Evolutionary conservation across 2,113 vertebrate genomes (phyloP).

Genomic region (Chroicocephalus ridibundus): DNA sequence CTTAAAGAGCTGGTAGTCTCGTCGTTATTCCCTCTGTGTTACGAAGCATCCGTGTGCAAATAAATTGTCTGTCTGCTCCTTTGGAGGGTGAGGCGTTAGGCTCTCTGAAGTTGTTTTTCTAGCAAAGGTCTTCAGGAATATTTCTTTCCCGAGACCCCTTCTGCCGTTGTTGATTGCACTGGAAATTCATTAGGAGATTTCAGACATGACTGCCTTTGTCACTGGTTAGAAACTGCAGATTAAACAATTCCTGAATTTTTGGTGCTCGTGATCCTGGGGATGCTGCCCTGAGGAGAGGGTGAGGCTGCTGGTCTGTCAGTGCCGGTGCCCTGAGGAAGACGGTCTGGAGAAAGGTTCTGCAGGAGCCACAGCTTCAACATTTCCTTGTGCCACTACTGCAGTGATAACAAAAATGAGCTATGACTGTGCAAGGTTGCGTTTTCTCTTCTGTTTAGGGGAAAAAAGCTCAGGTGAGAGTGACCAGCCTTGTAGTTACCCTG

Average conservation of each 20-base stretch:
- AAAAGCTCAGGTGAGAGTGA: neutral
- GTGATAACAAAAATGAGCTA: neutral
- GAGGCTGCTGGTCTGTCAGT: neutral
- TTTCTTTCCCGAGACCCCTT: neutral
- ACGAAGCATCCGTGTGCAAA: neutral
- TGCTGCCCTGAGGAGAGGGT: neutral
- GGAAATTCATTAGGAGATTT: neutral
- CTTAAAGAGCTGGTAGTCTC: slow-evolving; percentile 42
- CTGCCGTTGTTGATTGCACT: neutral
- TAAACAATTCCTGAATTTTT: neutral
- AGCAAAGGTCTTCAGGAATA: neutral
- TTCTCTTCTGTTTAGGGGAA: neutral
- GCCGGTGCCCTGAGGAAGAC: neutral
- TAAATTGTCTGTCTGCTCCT: neutral
- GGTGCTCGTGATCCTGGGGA: neutral
- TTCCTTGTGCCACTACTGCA: neutral
- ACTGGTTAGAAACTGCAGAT: neutral
- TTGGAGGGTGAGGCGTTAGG: neutral
- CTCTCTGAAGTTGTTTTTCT: neutral
- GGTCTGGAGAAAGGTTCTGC: neutral
- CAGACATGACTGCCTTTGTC: neutral
- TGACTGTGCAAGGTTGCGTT: neutral
- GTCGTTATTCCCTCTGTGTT: neutral
- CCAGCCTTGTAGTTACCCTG: neutral
- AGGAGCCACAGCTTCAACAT: neutral